Evolutionary conservation across 2,888 invertebrate genomes (phyloP).

Genomic region (Cyaniris semiargus): DNA sequence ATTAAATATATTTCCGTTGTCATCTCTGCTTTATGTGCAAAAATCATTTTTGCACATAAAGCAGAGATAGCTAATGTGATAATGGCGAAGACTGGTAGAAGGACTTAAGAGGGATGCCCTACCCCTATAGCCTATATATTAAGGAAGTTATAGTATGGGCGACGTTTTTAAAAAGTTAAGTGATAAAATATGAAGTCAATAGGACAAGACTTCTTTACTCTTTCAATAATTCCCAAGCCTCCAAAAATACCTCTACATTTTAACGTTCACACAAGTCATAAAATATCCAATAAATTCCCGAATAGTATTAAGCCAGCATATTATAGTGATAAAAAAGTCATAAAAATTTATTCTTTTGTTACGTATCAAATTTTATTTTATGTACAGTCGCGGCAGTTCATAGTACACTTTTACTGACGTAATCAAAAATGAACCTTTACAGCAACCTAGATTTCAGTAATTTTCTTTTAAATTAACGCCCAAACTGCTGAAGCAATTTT

Average conservation of each 20-base stretch:
- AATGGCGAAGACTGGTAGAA: too few relatives aligned
- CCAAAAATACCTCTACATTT: slow-evolving; percentile 6
- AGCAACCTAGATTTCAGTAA: not conserved
- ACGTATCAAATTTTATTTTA: slow-evolving; percentile 9
- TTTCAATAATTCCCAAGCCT: not conserved
- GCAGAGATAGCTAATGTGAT: too few relatives aligned
- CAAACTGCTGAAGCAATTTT: too few relatives aligned
- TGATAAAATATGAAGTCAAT: too few relatives aligned
- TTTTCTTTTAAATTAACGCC: too few relatives aligned
- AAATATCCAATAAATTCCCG: slow-evolving; percentile 23
- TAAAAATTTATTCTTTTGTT: slow-evolving; percentile 13
- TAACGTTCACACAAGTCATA: slow-evolving; percentile 18
- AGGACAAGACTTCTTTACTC: not conserved
- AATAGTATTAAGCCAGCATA: not conserved
- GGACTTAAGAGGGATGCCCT: too few relatives aligned
- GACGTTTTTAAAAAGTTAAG: too few relatives aligned
- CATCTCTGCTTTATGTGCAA: too few relatives aligned
- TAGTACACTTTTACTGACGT: not conserved
- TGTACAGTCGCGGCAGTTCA: not conserved
- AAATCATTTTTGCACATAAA: too few relatives aligned
- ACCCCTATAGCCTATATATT: too few relatives aligned
- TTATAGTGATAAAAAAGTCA: slow-evolving; percentile 16
- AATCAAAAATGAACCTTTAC: not conserved
- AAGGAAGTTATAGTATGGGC: too few relatives aligned
- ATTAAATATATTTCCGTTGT: too few relatives aligned